Conservation (phyloP, 2,888 invertebrate species). For the Pterobdella sp. region DNA sequence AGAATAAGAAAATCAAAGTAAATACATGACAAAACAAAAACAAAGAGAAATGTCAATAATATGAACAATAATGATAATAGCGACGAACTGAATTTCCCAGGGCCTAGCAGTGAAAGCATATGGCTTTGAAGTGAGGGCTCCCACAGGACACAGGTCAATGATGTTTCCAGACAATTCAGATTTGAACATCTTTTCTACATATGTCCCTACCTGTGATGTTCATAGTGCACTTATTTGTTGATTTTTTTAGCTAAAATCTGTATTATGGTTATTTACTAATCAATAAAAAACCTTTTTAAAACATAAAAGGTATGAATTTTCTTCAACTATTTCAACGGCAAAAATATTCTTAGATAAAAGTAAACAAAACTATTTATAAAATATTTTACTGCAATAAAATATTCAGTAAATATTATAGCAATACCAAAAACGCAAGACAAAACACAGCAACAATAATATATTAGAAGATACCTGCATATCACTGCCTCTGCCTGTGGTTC, state of each 20-base stretch:
- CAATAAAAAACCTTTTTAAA: too few species aligned
- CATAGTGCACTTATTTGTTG: not conserved
- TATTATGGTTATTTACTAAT: too few species aligned
- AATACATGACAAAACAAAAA: not conserved
- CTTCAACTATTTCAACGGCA: too few species aligned
- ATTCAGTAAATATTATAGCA: not conserved
- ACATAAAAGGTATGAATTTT: too few species aligned
- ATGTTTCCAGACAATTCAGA: conserved; percentile 96
- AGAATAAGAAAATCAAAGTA: not conserved
- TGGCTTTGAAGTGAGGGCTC: conserved; percentile 94
- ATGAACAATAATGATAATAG: not conserved
- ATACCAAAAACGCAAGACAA: not conserved
- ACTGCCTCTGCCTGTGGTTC: conserved; percentile 56
- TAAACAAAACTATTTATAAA: not conserved
- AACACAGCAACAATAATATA: not conserved
- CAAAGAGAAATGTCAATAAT: not conserved
- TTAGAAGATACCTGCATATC: conserved; percentile 68
- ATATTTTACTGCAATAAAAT: not conserved
- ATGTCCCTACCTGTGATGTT: conserved; percentile 72
- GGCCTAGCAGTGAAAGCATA: conserved; percentile 81
- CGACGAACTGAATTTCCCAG: conserved; percentile 75
- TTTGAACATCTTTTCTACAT: conserved; percentile 92
- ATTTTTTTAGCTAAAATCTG: not conserved
- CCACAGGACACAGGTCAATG: conserved; percentile 96
- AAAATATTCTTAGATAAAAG: too few species aligned